These are phyloP conservation scores for Cryptomyrus ogoouensis DNA, from an alignment of 2,113 vertebrate genomes.

Conservation along the genomic window DNA sequence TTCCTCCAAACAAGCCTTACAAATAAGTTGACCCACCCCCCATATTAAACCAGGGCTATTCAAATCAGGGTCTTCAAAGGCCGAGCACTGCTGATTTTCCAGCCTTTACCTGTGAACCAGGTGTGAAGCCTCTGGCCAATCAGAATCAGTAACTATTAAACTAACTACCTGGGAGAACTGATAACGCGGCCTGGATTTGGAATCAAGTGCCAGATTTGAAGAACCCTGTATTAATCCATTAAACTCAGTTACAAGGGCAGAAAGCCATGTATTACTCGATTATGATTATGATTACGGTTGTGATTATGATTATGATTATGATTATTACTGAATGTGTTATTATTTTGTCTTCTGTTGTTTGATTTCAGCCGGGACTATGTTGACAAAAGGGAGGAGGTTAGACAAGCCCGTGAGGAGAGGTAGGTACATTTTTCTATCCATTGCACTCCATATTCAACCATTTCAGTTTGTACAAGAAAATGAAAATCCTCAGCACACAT, in stretches of 20 bases:
- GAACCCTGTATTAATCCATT: background rate
- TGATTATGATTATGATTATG: background rate
- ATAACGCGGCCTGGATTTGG: background rate
- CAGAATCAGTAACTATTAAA: background rate
- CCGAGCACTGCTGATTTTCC: background rate
- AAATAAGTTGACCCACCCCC: background rate
- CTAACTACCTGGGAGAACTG: background rate
- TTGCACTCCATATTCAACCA: background rate
- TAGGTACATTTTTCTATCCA: conserved; percentile 49
- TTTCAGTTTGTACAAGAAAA: background rate
- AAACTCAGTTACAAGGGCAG: background rate
- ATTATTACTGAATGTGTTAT: background rate
- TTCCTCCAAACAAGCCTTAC: background rate
- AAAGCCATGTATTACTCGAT: background rate
- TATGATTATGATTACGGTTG: background rate
- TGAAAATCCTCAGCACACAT: background rate
- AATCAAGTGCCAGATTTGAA: background rate
- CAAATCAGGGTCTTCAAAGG: background rate
- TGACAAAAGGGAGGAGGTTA: conserved; percentile 84
- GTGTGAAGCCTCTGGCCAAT: background rate
- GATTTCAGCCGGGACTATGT: conserved; percentile 74
- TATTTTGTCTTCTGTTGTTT: background rate
- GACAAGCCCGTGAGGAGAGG: conserved; percentile 91
- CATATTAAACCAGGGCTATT: background rate
- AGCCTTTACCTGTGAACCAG: background rate